A percentile compares a stretch with the other conserved stretches of the same genome.
Evolutionary conservation across 2,888 invertebrate genomes (phyloP).

Genomic region (Tinea semifulvella): DNA sequence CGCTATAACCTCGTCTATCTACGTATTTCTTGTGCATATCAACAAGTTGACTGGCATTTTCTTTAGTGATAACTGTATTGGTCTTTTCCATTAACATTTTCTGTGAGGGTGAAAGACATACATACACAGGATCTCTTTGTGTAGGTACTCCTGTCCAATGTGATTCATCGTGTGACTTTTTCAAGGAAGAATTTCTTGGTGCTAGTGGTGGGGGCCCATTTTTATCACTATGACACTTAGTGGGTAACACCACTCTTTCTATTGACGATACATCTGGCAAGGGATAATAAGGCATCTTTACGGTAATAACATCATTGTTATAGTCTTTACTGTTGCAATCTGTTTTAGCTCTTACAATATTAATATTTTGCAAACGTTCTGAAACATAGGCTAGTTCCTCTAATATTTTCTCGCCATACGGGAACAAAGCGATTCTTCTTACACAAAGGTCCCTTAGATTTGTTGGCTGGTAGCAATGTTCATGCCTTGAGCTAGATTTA

Average conservation of each 20-base stretch:
- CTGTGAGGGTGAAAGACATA: conserved; percentile 80
- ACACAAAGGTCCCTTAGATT: conserved; percentile 73
- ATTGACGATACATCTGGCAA: conserved; percentile 55
- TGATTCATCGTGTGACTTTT: conserved; percentile 43
- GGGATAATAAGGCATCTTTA: conserved; percentile 32
- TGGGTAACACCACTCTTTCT: conserved; percentile 41
- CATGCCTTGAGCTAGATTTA: conserved; percentile 22
- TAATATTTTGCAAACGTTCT: conserved; percentile 54
- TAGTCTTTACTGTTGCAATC: background rate
- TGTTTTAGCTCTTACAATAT: conserved; percentile 24
- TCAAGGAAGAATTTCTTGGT: conserved; percentile 52
- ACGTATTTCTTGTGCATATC: conserved; percentile 76
- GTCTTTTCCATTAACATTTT: conserved; percentile 67
- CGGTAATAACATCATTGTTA: background rate
- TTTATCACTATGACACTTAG: conserved; percentile 27
- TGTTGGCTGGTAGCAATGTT: conserved; percentile 34
- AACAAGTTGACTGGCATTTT: conserved; percentile 69
- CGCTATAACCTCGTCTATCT: conserved; percentile 70
- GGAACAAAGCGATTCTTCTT: conserved; percentile 70
- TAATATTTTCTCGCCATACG: conserved; percentile 74
- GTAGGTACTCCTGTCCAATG: conserved; percentile 71
- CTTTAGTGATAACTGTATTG: conserved; percentile 50
- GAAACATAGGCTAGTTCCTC: conserved; percentile 74
- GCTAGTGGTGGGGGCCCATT: conserved; percentile 41
- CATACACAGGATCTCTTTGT: conserved; percentile 65